phyloP scores from a whole-genome alignment of 2,888 invertebrate species.

The Diarsia dahlii region DNA sequence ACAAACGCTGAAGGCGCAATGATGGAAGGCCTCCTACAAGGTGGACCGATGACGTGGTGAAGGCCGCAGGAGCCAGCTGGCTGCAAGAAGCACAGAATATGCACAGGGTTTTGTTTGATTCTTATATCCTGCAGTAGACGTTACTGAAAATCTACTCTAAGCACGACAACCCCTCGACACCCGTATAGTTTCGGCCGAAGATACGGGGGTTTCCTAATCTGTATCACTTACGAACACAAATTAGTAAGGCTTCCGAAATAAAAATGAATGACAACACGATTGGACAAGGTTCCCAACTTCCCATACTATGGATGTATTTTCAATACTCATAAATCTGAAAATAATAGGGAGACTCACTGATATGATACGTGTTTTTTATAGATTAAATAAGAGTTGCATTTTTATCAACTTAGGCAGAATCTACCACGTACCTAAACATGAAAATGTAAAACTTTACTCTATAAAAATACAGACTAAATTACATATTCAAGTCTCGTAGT shows the following conservation, averaged over 20 bases:
- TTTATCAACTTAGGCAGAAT: not conserved
- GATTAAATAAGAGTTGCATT: too few relatives aligned
- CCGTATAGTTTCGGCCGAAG: too few relatives aligned
- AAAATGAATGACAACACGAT: too few relatives aligned
- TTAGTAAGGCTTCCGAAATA: too few relatives aligned
- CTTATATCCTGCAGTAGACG: not conserved
- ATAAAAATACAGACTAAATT: constrained; percentile 29
- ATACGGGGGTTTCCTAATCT: too few relatives aligned
- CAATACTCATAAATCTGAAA: too few relatives aligned
- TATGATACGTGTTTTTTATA: not conserved
- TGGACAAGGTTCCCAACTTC: too few relatives aligned
- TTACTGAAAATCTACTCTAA: too few relatives aligned
- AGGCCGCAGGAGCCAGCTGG: not conserved
- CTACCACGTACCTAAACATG: not conserved
- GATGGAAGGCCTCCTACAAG: not conserved
- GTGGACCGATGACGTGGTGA: not conserved
- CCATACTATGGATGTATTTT: too few relatives aligned
- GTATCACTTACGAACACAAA: too few relatives aligned
- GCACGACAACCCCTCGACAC: too few relatives aligned
- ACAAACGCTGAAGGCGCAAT: not conserved
- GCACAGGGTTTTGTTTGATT: too few relatives aligned
- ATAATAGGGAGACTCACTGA: not conserved
- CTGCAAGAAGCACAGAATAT: not conserved
- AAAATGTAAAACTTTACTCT: not conserved
- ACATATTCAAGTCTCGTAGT: constrained; percentile 42